Base-by-base conservation (phyloP, 2,113 vertebrate genomes). In the Pseudopipra pipra region DNA sequence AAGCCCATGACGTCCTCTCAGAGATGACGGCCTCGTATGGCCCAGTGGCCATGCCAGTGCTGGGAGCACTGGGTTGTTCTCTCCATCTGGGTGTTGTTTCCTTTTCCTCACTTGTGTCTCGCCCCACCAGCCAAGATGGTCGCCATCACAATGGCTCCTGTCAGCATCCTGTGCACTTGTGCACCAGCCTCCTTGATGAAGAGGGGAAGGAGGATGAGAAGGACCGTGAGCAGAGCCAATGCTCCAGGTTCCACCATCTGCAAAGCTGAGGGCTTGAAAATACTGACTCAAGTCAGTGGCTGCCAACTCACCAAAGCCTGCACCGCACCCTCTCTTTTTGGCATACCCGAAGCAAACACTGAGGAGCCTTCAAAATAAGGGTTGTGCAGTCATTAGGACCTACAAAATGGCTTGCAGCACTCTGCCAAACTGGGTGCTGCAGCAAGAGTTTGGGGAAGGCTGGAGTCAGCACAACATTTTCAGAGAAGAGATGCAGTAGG, bases 251-350 rank as follows among this genome's bases (percentile, higher is more conserved):
- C 89, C 33, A 93, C 52, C 0, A 5, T 95, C 89, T 94, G 76
- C 75, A 95, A 93, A 96, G 94, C 8, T 52, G 55, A 90, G 41
- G 35, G 12, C 92, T 93, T 92, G 89, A 89, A 94, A 95, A 66
- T 92, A 82, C 85, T 96, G 95, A 96, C 94, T 97, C 95, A 95
- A 93, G 74, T 86, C 93, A 66, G 63, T 49, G 63, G 81, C 27
- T 94, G 92, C 91, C 94, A 94, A 71, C 61, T 93, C 71, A 89
- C 81, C 8, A 0, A 78, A 89, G 35, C 39, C 75, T 46, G 71
- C 18, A 68, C 94, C 88, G 21, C 94, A 2, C 94, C 95, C 91
- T 95, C 75, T 76, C 54, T 90, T 94, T 95, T 85, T 96, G 88
- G 90, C 93, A 89, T 82, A 79, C 47, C 58, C 68, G 86, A 73